These are phyloP conservation scores for Rhinatrema bivittatum DNA, from an alignment of 2,797 vertebrate genomes.

Conservation along the genomic window DNA sequence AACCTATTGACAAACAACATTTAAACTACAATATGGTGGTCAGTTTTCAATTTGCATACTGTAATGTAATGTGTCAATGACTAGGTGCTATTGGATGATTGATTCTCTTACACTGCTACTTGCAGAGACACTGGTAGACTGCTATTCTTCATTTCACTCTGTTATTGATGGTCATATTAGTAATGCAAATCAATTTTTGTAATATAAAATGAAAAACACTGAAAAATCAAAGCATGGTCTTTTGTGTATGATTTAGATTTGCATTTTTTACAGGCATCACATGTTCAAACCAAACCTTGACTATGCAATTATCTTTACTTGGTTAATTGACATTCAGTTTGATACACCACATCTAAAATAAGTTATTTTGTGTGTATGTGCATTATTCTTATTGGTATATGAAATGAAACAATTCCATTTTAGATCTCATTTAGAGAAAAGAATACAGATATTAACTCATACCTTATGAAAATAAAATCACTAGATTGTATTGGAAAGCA, in stretches of 20 bases:
- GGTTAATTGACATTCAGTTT: not conserved
- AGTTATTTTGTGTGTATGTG: not conserved
- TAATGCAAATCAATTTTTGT: conserved; percentile 37
- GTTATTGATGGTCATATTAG: conserved; percentile 37
- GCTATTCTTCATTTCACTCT: conserved; percentile 21
- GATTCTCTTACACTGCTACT: conserved; percentile 17
- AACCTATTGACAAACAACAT: no score
- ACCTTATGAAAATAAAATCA: no score
- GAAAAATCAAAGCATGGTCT: conserved; percentile 37
- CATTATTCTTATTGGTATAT: no score
- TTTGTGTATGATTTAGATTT: conserved; percentile 10
- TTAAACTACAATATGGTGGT: no score
- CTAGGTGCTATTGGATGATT: conserved; percentile 10
- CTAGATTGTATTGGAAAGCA: no score
- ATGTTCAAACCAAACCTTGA: conserved; percentile 19
- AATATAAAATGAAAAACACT: conserved; percentile 33
- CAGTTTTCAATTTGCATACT: not conserved
- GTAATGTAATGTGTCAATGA: not conserved
- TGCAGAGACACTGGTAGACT: conserved; percentile 8
- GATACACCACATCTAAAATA: not conserved
- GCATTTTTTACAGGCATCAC: conserved; percentile 15
- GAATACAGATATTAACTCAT: no score
- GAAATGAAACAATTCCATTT: no score
- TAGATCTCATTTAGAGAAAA: no score
- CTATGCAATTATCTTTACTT: conserved; percentile 10